phyloP scores from a whole-genome alignment of 2,113 vertebrate genomes.

The Engraulis encrasicolus region DNA sequence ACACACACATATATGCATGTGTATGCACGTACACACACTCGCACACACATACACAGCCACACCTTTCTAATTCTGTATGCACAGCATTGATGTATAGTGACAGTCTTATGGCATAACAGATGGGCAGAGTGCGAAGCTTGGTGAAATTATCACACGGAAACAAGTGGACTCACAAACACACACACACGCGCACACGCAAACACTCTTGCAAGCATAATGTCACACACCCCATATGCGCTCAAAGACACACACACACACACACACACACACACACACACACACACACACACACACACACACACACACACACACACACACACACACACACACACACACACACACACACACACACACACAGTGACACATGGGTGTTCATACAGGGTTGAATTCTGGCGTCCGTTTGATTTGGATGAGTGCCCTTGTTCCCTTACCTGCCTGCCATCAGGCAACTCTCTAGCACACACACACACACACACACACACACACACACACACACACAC shows the following conservation, averaged over 20 bases:
- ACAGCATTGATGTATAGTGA: background rate
- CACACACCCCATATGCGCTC: no score
- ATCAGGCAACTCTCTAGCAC: no score
- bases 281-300: no score
- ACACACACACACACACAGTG: background rate
- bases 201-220: no score
- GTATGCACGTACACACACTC: background rate
- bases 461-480: no score
- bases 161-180: slow-evolving; percentile 8
- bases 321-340: background rate
- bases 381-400: slow-evolving; percentile 1
- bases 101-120: slow-evolving; percentile 11
- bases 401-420: background rate
- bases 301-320: background rate
- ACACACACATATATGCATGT: background rate
- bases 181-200: background rate
- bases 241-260: no score
- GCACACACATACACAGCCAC: background rate
- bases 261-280: no score
- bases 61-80: background rate
- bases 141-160: slow-evolving; percentile 11
- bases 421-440: background rate
- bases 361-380: background rate
- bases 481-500: no score
- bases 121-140: background rate